Percentiles rank a stretch among this genome's conserved stretches.
phyloP scores from a whole-genome alignment of 2,888 invertebrate species.

The Alloplasta piceator region DNA sequence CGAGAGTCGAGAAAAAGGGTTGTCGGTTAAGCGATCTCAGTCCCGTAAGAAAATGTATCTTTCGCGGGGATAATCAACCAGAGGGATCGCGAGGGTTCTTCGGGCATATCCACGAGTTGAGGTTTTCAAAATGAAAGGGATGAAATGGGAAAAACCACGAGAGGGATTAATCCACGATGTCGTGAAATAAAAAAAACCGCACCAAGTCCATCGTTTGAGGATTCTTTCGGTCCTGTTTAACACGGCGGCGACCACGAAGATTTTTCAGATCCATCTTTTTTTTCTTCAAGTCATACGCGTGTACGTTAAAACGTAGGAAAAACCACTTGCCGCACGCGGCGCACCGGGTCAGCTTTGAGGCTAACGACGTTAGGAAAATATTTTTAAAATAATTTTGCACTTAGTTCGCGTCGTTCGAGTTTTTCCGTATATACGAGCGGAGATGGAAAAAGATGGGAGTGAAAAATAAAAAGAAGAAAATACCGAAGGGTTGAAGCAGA shows the following conservation, averaged over 20 bases:
- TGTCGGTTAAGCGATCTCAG: conserved; percentile 65
- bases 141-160: conserved; percentile 67
- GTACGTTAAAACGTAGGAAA: background rate
- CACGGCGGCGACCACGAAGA: background rate
- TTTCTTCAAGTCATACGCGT: background rate
- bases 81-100: conserved; percentile 48
- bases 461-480: conserved; percentile 22
- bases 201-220: background rate
- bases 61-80: background rate
- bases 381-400: conserved; percentile 82
- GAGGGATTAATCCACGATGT: conserved; percentile 32
- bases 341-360: conserved; percentile 78
- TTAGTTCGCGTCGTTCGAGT: conserved; percentile 71
- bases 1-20: conserved; percentile 19
- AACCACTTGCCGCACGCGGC: conserved; percentile 50
- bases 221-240: background rate
- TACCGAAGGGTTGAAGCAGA: conserved; percentile 18
- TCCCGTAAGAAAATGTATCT: conserved; percentile 63
- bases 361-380: conserved; percentile 81
- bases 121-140: conserved; percentile 39
- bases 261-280: background rate
- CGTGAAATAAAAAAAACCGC: conserved; percentile 1
- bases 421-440: conserved; percentile 51
- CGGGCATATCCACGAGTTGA: conserved; percentile 44
- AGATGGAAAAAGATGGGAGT: conserved; percentile 30